Conservation (phyloP, 2,888 invertebrate species). For the Caenorhabditis imperialis region DNA sequence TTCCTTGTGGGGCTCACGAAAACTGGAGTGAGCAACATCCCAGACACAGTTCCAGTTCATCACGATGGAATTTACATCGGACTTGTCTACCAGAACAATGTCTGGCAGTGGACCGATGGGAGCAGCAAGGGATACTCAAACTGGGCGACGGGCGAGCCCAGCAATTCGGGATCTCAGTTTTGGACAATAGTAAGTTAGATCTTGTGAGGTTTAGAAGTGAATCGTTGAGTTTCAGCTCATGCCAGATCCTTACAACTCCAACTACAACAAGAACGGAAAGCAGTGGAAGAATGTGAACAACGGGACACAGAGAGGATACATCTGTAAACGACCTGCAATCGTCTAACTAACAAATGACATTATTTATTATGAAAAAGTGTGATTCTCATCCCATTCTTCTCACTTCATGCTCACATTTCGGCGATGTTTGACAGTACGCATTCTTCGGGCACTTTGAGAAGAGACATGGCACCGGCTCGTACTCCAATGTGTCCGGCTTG, state of each 20-base stretch:
- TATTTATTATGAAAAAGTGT: too few relatives aligned
- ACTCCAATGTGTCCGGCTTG: neutral
- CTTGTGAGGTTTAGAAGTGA: too few relatives aligned
- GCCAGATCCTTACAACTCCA: constrained; percentile 1
- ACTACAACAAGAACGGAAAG: neutral
- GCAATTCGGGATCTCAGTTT: neutral
- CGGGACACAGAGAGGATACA: constrained; percentile 6
- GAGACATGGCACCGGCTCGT: constrained; percentile 4
- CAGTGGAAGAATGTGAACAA: constrained; percentile 15
- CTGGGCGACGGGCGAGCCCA: too few relatives aligned
- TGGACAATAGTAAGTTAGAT: too few relatives aligned
- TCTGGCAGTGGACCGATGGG: too few relatives aligned
- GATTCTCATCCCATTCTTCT: too few relatives aligned
- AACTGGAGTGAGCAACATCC: constrained; percentile 6
- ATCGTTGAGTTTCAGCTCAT: constrained; percentile 7
- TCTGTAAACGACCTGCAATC: constrained; percentile 18
- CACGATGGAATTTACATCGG: constrained; percentile 16
- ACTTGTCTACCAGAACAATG: too few relatives aligned
- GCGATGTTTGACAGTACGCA: neutral
- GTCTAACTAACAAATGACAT: too few relatives aligned
- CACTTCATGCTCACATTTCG: neutral
- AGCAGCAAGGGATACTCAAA: too few relatives aligned
- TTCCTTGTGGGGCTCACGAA: constrained; percentile 24
- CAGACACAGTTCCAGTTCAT: neutral
- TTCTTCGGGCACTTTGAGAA: neutral